Base-by-base conservation (phyloP, 2,113 vertebrate genomes). In the Verasper variegatus region DNA sequence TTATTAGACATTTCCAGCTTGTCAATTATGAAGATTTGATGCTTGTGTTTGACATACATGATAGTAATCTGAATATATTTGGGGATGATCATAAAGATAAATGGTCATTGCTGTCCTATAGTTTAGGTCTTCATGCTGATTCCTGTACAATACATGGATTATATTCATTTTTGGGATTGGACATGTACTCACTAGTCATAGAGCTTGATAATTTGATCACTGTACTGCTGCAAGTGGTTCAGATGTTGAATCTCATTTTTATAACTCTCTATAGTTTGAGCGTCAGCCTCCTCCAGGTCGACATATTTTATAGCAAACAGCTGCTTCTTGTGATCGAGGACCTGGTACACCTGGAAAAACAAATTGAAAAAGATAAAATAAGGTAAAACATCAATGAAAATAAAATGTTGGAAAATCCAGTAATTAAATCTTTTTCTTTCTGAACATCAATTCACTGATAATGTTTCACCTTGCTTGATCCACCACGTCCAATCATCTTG, bases 181-280 rank as follows among this genome's bases (percentile, higher is more conserved):
- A 2, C 1, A 15, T 69, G 13, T 67, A 95, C 98, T 96, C 87
- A 99, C 98, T 97, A 97, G 90, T 95, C 95, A 89, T 96, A 97
- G 37, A 99, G 97, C 52, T 96, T 96, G 77, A 99, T 98, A 76
- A 99, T 99, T 85, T 98, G 97, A 88, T 99, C 97, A 27, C 96
- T 97, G 68, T 97, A 97, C 76, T 97, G 96, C 78, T 99, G 97
- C 54, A 99, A 91, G 88, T 95, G 97, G 84, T 95, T 97, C 89
- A 99, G 92, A 84, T 97, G 97, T 84, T 96, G 95, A 40, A 99
- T 99, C 94, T 99, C 98, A 87, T 99, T 99, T 90, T 96, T 97
- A 83, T 99, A 99, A 88, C 97, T 97, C 59, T 97, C 95, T 71
- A 97, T 76, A 0, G 96, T 97, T 86, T 97, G 96, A 17, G 92